Evolutionary conservation across 1,140 invertebrate genomes (phyloP).

Genomic region (Halesus radiatus): DNA sequence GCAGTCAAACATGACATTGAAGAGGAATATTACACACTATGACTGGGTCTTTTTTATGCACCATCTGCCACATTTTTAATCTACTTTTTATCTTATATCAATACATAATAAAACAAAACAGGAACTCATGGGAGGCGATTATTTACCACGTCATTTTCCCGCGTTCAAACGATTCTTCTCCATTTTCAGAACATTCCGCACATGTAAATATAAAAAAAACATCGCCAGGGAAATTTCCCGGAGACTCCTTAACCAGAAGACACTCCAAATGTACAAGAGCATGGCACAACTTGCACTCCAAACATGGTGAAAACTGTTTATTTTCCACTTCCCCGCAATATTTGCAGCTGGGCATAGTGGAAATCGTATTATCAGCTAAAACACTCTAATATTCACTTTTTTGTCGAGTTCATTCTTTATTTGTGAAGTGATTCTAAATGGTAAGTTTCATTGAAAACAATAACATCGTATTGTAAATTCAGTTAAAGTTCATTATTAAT

Average conservation of each 20-base stretch:
- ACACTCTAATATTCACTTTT: neutral
- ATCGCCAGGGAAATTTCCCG: conserved; percentile 52
- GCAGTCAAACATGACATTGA: too few relatives aligned
- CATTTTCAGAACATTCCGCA: conserved; percentile 43
- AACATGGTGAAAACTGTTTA: conserved; percentile 46
- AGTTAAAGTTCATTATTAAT: too few relatives aligned
- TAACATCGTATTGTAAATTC: too few relatives aligned
- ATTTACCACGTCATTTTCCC: conserved; percentile 53
- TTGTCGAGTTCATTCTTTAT: too few relatives aligned
- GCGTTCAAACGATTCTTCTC: conserved; percentile 48
- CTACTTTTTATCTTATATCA: too few relatives aligned
- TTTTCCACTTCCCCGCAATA: conserved; percentile 51
- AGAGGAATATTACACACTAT: too few relatives aligned
- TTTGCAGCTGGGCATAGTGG: conserved; percentile 42
- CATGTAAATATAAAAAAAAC: conserved; percentile 53
- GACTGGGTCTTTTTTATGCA: too few relatives aligned
- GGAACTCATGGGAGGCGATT: too few relatives aligned
- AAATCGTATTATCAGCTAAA: neutral
- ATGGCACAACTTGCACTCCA: conserved; percentile 48
- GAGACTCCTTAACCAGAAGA: conserved; percentile 43
- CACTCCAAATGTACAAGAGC: conserved; percentile 46
- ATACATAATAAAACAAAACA: too few relatives aligned
- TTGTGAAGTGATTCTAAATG: too few relatives aligned
- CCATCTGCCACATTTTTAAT: too few relatives aligned
- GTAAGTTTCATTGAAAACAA: too few relatives aligned